Conservation (phyloP, 2,113 vertebrate genomes). For the Indri indri region DNA sequence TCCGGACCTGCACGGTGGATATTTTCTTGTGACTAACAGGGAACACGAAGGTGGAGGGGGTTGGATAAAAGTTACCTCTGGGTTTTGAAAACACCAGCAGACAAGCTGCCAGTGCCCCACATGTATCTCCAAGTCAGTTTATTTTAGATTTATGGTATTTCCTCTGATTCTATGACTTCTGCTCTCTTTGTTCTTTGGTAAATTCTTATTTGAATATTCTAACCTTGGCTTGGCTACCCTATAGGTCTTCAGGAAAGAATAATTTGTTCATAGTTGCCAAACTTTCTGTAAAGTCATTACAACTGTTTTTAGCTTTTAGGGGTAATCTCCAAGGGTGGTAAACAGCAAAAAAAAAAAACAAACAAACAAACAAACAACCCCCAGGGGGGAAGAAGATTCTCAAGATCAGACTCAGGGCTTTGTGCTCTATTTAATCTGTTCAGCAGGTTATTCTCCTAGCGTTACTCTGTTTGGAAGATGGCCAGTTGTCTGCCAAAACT, state of each 20-base stretch:
- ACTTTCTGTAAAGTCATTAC: not conserved
- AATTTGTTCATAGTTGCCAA: not conserved
- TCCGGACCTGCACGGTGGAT: not conserved
- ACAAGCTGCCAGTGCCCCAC: not conserved
- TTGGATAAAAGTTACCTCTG: not conserved
- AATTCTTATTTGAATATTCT: not conserved
- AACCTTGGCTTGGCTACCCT: not conserved
- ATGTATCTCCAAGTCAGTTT: not conserved
- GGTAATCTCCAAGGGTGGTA: not conserved
- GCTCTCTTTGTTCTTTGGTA: constrained; percentile 23
- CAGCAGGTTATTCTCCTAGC: not conserved
- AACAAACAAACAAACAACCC: not conserved
- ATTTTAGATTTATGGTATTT: not conserved
- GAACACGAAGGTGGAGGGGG: not conserved
- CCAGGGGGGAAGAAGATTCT: not conserved
- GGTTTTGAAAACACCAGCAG: not conserved
- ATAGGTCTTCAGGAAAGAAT: constrained; percentile 6
- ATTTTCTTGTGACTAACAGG: not conserved
- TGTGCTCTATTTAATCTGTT: not conserved
- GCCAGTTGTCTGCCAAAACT: not conserved
- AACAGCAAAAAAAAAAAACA: not conserved
- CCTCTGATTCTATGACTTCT: not conserved
- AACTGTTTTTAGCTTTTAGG: not conserved
- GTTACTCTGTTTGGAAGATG: not conserved
- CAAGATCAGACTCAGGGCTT: not conserved